Evolutionary conservation across 2,888 invertebrate genomes (phyloP).

Genomic region (Abscondita cerata): DNA sequence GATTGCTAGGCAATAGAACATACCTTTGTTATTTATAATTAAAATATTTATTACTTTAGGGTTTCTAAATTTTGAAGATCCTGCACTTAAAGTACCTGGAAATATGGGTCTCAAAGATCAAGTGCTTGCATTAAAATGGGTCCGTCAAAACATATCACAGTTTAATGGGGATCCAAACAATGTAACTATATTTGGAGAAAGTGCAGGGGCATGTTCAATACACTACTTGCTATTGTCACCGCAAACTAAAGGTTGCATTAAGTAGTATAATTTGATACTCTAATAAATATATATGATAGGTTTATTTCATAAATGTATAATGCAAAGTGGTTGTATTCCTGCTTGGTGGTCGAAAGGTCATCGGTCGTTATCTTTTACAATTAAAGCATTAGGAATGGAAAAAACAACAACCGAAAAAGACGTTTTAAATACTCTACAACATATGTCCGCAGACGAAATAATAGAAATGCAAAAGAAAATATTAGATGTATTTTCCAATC

Average conservation of each 20-base stretch:
- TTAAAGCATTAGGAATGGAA: constrained; percentile 35
- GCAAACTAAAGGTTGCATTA: constrained; percentile 56
- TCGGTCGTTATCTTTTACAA: constrained; percentile 50
- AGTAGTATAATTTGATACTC: too few relatives aligned
- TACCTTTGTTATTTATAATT: too few relatives aligned
- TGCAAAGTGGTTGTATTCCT: constrained; percentile 52
- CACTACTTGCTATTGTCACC: constrained; percentile 62
- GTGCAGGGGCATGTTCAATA: constrained; percentile 61
- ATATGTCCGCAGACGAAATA: constrained; percentile 27
- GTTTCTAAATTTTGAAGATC: constrained; percentile 60
- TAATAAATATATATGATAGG: too few relatives aligned
- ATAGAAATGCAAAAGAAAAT: constrained; percentile 33
- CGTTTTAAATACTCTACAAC: constrained; percentile 53
- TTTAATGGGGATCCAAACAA: constrained; percentile 63
- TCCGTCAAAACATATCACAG: constrained; percentile 59
- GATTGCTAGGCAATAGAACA: constrained; percentile 53
- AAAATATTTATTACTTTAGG: too few relatives aligned
- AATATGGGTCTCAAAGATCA: constrained; percentile 64
- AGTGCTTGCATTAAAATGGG: constrained; percentile 62
- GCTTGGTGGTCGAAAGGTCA: constrained; percentile 47
- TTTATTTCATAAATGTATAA: constrained; percentile 52
- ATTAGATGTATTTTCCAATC: constrained; percentile 30
- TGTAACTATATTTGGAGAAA: constrained; percentile 63
- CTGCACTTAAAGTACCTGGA: constrained; percentile 60
- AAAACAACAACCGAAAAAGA: constrained; percentile 48